These are phyloP conservation scores for Athalia circularis DNA, from an alignment of 2,888 invertebrate species.

Conservation along the genomic window DNA sequence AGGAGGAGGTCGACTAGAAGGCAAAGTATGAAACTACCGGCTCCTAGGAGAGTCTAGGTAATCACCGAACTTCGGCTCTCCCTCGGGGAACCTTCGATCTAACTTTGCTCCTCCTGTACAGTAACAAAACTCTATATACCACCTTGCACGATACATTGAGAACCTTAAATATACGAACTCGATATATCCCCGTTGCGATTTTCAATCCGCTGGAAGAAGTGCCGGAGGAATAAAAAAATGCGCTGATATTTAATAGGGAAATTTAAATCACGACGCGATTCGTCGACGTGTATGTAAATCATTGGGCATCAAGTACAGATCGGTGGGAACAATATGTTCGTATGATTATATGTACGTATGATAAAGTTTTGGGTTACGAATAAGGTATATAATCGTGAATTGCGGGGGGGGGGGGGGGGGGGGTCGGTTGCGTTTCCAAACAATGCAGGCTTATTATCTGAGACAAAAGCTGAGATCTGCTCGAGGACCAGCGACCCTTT, in stretches of 20 bases:
- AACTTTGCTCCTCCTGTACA: conserved; percentile 69
- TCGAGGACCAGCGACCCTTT: conserved; percentile 14
- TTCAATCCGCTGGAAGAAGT: too few species aligned
- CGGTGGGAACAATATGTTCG: too few species aligned
- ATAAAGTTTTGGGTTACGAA: too few species aligned
- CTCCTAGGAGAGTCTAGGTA: conserved; percentile 72
- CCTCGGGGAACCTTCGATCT: conserved; percentile 71
- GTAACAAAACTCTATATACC: not conserved
- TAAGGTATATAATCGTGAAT: too few species aligned
- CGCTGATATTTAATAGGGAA: too few species aligned
- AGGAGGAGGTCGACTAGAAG: conserved; percentile 41
- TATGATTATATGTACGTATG: too few species aligned
- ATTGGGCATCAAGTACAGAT: too few species aligned
- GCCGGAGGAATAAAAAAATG: too few species aligned
- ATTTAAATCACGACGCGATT: too few species aligned
- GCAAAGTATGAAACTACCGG: conserved; percentile 72
- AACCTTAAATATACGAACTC: not conserved
- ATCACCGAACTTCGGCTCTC: conserved; percentile 73
- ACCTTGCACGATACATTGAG: not conserved
- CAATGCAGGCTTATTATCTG: conserved; percentile 39
- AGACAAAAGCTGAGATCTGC: conserved; percentile 37
- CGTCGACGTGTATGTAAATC: too few species aligned
- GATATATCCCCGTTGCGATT: too few species aligned
- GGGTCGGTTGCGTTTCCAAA: not conserved
- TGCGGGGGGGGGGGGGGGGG: not conserved